A percentile compares a stretch with the other conserved stretches of the same genome.
Conservation (phyloP, 35 echinoderm and acorn worm genomes). For the Patiria miniata region DNA sequence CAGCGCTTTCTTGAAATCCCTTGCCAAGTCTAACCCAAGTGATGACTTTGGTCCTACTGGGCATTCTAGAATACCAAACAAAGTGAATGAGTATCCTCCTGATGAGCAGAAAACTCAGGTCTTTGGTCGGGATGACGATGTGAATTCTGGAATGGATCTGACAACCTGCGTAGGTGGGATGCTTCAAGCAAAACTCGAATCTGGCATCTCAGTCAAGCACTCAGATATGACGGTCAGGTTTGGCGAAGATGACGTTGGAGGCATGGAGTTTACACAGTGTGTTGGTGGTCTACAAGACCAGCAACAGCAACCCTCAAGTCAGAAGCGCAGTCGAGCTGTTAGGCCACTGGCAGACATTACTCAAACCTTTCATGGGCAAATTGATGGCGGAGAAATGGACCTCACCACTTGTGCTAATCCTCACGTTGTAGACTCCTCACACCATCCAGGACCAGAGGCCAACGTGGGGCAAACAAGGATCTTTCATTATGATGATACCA, state of each 20-base stretch:
- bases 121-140: not conserved
- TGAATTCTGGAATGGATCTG: constrained; percentile 9
- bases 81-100: not conserved
- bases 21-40: not conserved
- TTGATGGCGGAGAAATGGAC: constrained; percentile 30
- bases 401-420: constrained; percentile 1
- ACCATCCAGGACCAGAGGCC: not conserved
- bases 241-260: not conserved
- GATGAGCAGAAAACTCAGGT: not conserved
- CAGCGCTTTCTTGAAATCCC: not conserved
- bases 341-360: constrained; percentile 7
- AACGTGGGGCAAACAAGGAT: not conserved
- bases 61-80: not conserved
- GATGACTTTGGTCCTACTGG: not conserved
- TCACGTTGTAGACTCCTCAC: not conserved
- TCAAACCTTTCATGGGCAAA: not conserved
- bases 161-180: constrained; percentile 15
- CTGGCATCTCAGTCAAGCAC: not conserved
- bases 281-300: not conserved
- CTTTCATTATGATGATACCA: not conserved
- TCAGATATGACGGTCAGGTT: not conserved
- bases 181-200: not conserved
- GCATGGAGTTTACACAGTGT: constrained; percentile 17
- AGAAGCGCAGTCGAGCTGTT: not conserved
- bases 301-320: not conserved